These are phyloP conservation scores for Calliphora vomitoria DNA, from an alignment of 2,888 invertebrate species.

Conservation along the genomic window DNA sequence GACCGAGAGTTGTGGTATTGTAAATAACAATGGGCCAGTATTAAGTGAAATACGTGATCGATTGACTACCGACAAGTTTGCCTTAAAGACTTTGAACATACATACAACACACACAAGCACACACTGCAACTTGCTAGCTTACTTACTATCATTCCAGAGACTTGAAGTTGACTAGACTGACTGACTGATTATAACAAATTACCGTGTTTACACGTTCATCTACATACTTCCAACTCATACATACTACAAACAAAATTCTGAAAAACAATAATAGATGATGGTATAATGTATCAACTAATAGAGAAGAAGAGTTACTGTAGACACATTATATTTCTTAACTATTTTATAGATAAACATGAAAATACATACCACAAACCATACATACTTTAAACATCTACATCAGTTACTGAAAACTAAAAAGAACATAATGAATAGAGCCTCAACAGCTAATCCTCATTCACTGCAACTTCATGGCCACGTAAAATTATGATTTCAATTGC, in stretches of 20 bases:
- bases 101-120: conserved; percentile 23
- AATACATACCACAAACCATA: conserved; percentile 17
- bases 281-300: conserved; percentile 59
- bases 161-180: conserved; percentile 42
- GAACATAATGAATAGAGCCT: background rate
- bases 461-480: conserved; percentile 34
- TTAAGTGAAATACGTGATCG: conserved; percentile 80
- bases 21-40: conserved; percentile 62
- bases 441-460: background rate
- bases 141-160: background rate
- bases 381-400: conserved; percentile 37
- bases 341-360: conserved; percentile 48
- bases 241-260: background rate
- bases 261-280: conserved; percentile 47
- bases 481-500: conserved; percentile 66
- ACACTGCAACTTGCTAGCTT: too few species aligned
- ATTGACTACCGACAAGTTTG: conserved; percentile 79
- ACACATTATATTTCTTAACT: conserved; percentile 29
- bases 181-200: conserved; percentile 76
- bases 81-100: conserved; percentile 61
- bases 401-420: background rate
- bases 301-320: conserved; percentile 23
- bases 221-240: conserved; percentile 28
- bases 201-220: conserved; percentile 69
- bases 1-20: conserved; percentile 2